Base-by-base conservation (phyloP, 2,113 vertebrate genomes). In the Pomatorhinus ruficollis region DNA sequence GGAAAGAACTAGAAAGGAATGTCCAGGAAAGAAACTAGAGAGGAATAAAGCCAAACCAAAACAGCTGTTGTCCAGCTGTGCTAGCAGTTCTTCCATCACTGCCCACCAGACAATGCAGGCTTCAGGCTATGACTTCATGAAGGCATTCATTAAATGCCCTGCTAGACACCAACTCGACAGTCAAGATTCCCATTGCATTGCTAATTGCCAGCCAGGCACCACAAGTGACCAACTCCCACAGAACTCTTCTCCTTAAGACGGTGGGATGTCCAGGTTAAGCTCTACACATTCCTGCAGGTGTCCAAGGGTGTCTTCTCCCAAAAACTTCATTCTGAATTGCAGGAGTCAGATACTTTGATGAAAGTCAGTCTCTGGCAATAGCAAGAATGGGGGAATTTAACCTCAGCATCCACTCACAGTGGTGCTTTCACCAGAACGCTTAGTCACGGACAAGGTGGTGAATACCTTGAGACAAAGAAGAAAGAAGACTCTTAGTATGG, bases 351-450 rank as follows among this genome's bases (percentile, higher is more conserved):
- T 61, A 31, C 30, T 35, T 89, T 20, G 40, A 70, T 52, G 79
- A 64, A 78, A 80, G 82, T 57, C 78, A 91, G 80, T 90, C 81
- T 90, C 77, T 95, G 93, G 94, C 97, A 97, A 90, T 20, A 94
- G 90, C 96, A 97, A 96, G 97, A 97, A 97, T 95, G 95, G 97
- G 87, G 44, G 8, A 64, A 90, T 90, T 97, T 98, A 98, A 97
- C 98, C 98, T 98, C 98, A 98, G 98, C 98, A 98, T 42, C 98
- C 98, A 64, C 97, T 79, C 60, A 90, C 71, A 24, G 97, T 19
- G 25, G 39, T 95, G 61, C 23, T 70, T 66, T 86, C 95, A 31
- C 97, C 98, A 39, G 95, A 97, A 59, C 93, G 96, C 60, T 97
- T 98, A 6, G 98, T 98, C 90, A 97, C 95, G 0, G 96, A 97